Percentiles rank a stretch among this genome's conserved stretches.
These are phyloP conservation scores for Ovibos moschatus DNA, from an alignment of 2,113 vertebrate genomes.

Conservation along the genomic window DNA sequence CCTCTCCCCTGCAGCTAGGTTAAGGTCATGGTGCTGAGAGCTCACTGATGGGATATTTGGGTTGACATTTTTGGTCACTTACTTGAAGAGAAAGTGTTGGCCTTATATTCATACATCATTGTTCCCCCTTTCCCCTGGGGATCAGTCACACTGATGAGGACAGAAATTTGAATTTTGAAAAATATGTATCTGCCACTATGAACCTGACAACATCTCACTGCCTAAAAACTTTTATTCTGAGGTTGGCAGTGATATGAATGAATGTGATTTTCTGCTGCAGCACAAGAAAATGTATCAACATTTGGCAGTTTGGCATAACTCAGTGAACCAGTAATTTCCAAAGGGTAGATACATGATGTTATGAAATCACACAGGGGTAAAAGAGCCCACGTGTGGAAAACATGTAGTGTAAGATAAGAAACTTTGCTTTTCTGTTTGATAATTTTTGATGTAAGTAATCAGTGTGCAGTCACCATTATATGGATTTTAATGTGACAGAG, in stretches of 20 bases:
- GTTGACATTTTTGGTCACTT: background rate
- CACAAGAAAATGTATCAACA: background rate
- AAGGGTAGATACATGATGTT: background rate
- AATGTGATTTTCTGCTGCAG: background rate
- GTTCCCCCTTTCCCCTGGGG: background rate
- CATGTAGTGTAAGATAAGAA: background rate
- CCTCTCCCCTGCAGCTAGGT: background rate
- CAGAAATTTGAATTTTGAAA: slow-evolving; percentile 9
- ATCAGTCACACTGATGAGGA: background rate
- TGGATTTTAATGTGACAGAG: background rate
- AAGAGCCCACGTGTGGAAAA: background rate
- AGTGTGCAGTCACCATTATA: background rate
- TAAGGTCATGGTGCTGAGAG: background rate
- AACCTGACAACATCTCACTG: background rate
- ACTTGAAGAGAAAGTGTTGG: background rate
- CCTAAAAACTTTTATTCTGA: background rate
- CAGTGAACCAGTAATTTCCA: background rate
- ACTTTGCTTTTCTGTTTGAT: background rate
- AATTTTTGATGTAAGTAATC: background rate
- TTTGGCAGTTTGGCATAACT: background rate
- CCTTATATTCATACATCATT: background rate
- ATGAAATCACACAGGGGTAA: background rate
- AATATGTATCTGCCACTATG: background rate
- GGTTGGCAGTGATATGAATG: background rate
- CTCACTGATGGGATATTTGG: background rate